A percentile compares a stretch with the other conserved stretches of the same genome.
Evolutionary conservation across 2,888 invertebrate genomes (phyloP).

Genomic region (Oscheius sp.): DNA sequence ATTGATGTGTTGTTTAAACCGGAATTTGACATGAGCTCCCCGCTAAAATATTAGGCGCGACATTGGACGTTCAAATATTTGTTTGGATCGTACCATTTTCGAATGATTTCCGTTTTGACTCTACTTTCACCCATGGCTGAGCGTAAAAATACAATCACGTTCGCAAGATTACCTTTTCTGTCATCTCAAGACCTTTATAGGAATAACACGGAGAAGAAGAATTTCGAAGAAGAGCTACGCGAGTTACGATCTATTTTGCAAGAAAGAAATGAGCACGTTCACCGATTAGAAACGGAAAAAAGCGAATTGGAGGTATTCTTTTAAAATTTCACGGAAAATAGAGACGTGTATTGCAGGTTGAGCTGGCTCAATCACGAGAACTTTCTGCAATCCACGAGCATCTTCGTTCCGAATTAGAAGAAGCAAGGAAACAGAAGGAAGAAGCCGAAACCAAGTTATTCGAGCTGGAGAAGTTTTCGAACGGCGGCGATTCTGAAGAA

Average conservation of each 20-base stretch:
- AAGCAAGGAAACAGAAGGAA: slow-evolving; percentile 24
- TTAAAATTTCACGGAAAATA: too few relatives aligned
- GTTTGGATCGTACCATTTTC: too few relatives aligned
- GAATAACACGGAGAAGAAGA: slow-evolving; percentile 5
- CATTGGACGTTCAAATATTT: too few relatives aligned
- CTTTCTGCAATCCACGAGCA: slow-evolving; percentile 36
- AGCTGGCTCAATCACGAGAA: slow-evolving; percentile 31
- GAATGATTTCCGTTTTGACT: too few relatives aligned
- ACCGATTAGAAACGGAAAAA: slow-evolving; percentile 24
- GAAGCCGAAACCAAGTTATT: slow-evolving; percentile 26
- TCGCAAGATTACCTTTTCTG: too few relatives aligned
- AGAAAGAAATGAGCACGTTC: slow-evolving; percentile 31
- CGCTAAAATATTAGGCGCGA: not conserved
- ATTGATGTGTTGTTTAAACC: not conserved
- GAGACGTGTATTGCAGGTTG: slow-evolving; percentile 3
- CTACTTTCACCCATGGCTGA: too few relatives aligned
- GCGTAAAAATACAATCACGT: too few relatives aligned
- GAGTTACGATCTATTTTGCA: slow-evolving; percentile 29
- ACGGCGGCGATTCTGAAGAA: slow-evolving; percentile 9
- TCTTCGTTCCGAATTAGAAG: slow-evolving; percentile 29
- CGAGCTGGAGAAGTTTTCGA: slow-evolving; percentile 2
- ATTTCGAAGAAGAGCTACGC: slow-evolving; percentile 22
- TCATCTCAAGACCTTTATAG: not conserved
- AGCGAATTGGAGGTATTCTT: slow-evolving; percentile 18
- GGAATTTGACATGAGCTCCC: not conserved